Conservation (phyloP, 1,140 invertebrate species). For the Gonioctena quinquepunctata region DNA sequence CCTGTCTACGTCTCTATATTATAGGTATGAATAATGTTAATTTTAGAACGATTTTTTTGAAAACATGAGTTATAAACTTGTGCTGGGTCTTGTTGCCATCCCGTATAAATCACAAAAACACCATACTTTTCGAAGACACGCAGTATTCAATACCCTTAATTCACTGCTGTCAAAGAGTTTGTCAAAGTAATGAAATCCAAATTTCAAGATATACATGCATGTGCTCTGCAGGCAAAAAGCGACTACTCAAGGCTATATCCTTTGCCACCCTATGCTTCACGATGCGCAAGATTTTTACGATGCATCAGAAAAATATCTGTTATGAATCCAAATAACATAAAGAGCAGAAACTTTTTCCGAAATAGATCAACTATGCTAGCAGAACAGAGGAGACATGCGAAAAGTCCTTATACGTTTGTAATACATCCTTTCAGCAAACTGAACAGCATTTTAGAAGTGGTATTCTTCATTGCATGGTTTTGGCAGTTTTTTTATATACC, state of each 20-base stretch:
- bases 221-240: neutral
- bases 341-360: slow-evolving; percentile 21
- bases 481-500: neutral
- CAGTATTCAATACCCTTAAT: too few species aligned
- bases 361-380: slow-evolving; percentile 23
- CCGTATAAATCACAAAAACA: too few species aligned
- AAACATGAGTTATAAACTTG: too few species aligned
- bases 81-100: too few species aligned
- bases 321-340: slow-evolving; percentile 18
- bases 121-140: too few species aligned
- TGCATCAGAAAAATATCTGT: slow-evolving; percentile 4
- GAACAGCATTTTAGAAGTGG: slow-evolving; percentile 6
- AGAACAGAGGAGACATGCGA: slow-evolving; percentile 26
- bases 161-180: too few species aligned
- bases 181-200: too few species aligned
- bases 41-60: too few species aligned
- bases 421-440: slow-evolving; percentile 29
- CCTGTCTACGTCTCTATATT: too few species aligned
- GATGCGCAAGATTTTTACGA: slow-evolving; percentile 7
- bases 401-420: slow-evolving; percentile 9
- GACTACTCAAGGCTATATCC: neutral
- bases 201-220: neutral
- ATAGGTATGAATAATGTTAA: too few species aligned
- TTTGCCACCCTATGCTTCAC: slow-evolving; percentile 24
- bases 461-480: slow-evolving; percentile 26